A percentile compares a stretch with the other conserved stretches of the same genome.
These are phyloP conservation scores for Progne subis DNA, from an alignment of 2,113 vertebrate species.

Conservation along the genomic window DNA sequence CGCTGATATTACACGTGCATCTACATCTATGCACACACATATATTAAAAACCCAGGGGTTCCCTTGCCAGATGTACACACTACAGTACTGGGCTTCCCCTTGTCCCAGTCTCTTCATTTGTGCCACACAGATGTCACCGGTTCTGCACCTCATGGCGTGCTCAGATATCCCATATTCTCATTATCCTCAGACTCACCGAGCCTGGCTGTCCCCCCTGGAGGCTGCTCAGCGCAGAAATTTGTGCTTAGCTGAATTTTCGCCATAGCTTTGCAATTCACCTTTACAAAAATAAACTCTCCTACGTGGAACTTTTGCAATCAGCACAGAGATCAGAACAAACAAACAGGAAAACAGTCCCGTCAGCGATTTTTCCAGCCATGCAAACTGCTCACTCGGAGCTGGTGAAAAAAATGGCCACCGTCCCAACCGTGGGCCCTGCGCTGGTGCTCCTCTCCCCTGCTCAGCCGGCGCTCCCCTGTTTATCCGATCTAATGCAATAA, in stretches of 20 bases:
- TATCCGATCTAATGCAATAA: slow-evolving; percentile 86
- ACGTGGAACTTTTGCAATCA: slow-evolving; percentile 55
- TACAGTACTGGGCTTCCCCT: fast-evolving
- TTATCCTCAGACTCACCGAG: not conserved
- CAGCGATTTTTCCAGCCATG: slow-evolving; percentile 39
- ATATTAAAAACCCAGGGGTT: not conserved
- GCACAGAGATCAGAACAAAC: slow-evolving; percentile 65
- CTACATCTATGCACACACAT: not conserved
- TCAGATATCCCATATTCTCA: not conserved
- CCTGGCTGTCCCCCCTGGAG: slow-evolving; percentile 18
- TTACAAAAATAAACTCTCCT: slow-evolving; percentile 70
- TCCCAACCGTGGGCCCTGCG: not conserved
- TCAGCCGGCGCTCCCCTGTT: slow-evolving; percentile 71
- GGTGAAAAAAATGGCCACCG: not conserved
- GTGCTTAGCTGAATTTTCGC: slow-evolving; percentile 66
- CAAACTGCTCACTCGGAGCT: not conserved
- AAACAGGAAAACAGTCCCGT: slow-evolving; percentile 25
- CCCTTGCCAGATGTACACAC: not conserved
- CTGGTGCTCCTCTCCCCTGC: slow-evolving; percentile 49
- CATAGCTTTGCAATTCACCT: slow-evolving; percentile 62
- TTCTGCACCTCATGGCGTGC: not conserved
- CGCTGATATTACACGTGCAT: fast-evolving
- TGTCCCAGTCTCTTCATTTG: not conserved
- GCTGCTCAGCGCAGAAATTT: slow-evolving; percentile 46
- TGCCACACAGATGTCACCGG: not conserved